Percentiles rank a stretch among this genome's conserved stretches.
These are phyloP conservation scores for Discoglossus pictus DNA, from an alignment of 2,797 vertebrate genomes.

Conservation along the genomic window DNA sequence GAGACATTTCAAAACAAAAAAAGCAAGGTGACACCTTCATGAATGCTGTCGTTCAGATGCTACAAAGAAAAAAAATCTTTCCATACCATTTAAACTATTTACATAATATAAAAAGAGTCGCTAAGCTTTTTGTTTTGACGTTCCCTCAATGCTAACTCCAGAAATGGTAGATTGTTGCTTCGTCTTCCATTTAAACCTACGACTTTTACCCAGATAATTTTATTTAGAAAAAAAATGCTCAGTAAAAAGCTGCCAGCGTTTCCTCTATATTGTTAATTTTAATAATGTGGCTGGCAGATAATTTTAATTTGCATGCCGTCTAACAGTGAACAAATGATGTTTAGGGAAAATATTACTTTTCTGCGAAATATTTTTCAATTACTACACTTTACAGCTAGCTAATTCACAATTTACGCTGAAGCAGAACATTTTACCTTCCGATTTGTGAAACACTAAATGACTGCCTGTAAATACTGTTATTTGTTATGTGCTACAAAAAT, in stretches of 20 bases:
- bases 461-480: slow-evolving; percentile 53
- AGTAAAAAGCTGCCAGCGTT: neutral
- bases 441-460: slow-evolving; percentile 49
- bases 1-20: no score
- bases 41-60: no score
- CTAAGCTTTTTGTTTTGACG: no score
- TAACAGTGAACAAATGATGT: slow-evolving; percentile 44
- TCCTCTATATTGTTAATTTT: slow-evolving; percentile 21
- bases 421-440: slow-evolving; percentile 50
- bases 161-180: no score
- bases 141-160: no score
- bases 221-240: neutral
- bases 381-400: slow-evolving; percentile 48
- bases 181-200: neutral
- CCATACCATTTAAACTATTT: no score
- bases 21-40: no score
- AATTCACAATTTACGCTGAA: slow-evolving; percentile 50
- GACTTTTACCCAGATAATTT: neutral
- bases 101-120: no score
- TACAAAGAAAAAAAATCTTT: no score
- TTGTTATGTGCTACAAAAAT: slow-evolving; percentile 51
- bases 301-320: slow-evolving; percentile 43
- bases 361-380: slow-evolving; percentile 50
- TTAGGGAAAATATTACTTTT: slow-evolving; percentile 45
- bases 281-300: slow-evolving; percentile 18